Evolutionary conservation across 1,140 invertebrate species (phyloP), one percentile per base, ranked within the genome.

Genomic region (Drosophila truncata): DNA sequence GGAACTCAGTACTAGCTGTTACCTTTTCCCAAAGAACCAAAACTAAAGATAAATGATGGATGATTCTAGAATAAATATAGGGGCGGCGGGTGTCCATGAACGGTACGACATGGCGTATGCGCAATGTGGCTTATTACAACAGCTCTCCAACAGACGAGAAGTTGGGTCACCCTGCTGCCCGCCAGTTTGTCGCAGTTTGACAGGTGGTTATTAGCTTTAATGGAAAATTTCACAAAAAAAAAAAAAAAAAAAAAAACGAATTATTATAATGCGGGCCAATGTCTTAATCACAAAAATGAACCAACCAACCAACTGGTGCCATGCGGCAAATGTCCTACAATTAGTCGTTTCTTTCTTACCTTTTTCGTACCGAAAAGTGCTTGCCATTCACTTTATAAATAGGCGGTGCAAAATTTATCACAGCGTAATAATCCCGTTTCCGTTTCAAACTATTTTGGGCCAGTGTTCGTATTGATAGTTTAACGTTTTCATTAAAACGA

Each of bases 191-290:
- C 62, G 65, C 20, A 59, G 67, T 73, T 84, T 69, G 57, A 35
- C 76, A 71, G 54, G 62, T 46, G 63, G 54, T 57, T 84, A 65
- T 71, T 60, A 76, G 59, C 31, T 78, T 65, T 74, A 85, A 74
- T 80, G 73, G 29, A 62, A 57, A 78, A 60, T 80, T 78, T 70
- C 60, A 85, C 70, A 81, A n/a, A n/a, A n/a, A n/a, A n/a, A n/a
- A n/a, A n/a, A n/a, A n/a, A n/a, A n/a, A n/a, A n/a, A n/a, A n/a
- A n/a, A n/a, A n/a, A n/a, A 81, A 66, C 82, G 70, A 80, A 78
- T 80, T 85, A 66, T 73, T 49, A 66, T 70, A 73, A 69, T 84
- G 49, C 76, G 60, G 73, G 54, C 61, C 75, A 73, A 84, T 84
- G 73, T 73, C 66, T 70, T 80, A 80, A 62, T 85, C 80, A 49